Conservation (phyloP, 2,888 invertebrate species). For the Nyleta sp. region DNA sequence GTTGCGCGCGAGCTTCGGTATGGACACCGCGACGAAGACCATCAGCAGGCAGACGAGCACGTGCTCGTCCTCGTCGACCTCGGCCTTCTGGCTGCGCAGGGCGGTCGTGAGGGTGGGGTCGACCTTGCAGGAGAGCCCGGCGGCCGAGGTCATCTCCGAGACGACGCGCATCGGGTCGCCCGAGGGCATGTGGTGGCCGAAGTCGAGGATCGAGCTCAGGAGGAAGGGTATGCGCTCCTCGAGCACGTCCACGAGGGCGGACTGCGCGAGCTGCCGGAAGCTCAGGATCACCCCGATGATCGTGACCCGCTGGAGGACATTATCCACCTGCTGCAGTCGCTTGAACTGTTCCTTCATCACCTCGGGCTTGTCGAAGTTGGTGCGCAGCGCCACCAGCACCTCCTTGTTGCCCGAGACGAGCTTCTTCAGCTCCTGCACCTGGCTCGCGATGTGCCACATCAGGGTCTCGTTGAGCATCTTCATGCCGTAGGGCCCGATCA, state of each 20-base stretch:
- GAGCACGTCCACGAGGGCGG: constrained; percentile 96
- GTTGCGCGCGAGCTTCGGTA: constrained; percentile 96
- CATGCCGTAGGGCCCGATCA: constrained; percentile 99
- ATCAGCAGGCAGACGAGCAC: constrained; percentile 96
- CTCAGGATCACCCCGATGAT: constrained; percentile 99
- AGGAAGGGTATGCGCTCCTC: constrained; percentile 98
- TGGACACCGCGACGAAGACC: constrained; percentile 99
- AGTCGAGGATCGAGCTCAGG: constrained; percentile 96
- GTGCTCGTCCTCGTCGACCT: constrained; percentile 96
- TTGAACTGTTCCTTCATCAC: constrained; percentile 98
- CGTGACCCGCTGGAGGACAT: constrained; percentile 97
- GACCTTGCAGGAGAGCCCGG: constrained; percentile 96
- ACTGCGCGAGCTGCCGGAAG: constrained; percentile 96
- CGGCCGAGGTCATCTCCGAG: constrained; percentile 98
- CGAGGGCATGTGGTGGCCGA: constrained; percentile 95
- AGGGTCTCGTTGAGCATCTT: constrained; percentile 97
- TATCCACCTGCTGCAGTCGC: constrained; percentile 94
- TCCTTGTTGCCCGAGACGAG: constrained; percentile 97
- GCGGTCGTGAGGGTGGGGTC: constrained; percentile 97
- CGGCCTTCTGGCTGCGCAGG: constrained; percentile 93
- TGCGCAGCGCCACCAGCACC: constrained; percentile 93
- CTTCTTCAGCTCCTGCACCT: constrained; percentile 97
- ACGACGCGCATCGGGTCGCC: constrained; percentile 95
- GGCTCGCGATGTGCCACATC: constrained; percentile 99
- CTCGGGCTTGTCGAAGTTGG: constrained; percentile 99